phyloP scores from a whole-genome alignment of 2,113 vertebrate species.

The Dromiciops gliroides region DNA sequence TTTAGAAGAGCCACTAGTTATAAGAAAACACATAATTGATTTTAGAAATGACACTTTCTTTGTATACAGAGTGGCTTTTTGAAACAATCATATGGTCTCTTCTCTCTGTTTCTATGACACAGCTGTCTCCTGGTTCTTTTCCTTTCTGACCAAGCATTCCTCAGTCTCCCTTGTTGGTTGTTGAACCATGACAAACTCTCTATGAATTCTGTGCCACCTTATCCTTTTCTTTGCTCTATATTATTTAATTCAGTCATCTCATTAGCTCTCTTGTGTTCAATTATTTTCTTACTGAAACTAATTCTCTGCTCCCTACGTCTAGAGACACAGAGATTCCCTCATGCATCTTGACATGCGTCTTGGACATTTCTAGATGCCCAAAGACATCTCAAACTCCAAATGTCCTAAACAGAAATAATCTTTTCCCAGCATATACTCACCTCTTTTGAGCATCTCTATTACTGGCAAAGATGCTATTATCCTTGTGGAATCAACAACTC shows the following conservation, averaged over 20 bases:
- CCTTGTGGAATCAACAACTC: neutral
- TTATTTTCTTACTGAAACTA: neutral
- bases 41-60: neutral
- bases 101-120: neutral
- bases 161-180: neutral
- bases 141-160: neutral
- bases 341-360: neutral
- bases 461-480: neutral
- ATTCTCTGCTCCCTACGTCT: neutral
- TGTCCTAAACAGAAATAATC: neutral
- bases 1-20: neutral
- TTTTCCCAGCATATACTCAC: neutral
- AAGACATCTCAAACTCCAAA: neutral
- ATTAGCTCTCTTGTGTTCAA: neutral
- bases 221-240: too few species aligned
- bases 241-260: neutral
- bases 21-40: neutral
- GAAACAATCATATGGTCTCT: neutral
- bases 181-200: neutral
- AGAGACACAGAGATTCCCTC: neutral
- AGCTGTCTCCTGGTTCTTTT: neutral
- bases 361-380: neutral
- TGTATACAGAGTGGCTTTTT: neutral
- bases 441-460: neutral
- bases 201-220: neutral